Evolutionary conservation across 2,113 vertebrate species (phyloP).

Genomic region (Motacilla alba): DNA sequence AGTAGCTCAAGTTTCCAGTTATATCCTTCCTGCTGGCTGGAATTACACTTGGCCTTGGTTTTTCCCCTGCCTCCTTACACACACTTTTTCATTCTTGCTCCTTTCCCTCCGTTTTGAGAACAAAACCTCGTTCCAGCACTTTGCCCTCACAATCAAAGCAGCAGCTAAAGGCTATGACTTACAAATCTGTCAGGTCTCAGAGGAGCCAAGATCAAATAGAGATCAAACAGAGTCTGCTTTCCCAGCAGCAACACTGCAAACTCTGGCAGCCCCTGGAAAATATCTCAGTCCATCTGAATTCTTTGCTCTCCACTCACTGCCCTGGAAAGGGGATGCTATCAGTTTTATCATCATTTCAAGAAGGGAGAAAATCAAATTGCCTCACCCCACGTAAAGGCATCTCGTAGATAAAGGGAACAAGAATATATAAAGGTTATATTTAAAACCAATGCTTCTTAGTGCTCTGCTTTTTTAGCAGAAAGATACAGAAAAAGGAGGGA

Average conservation of each 20-base stretch:
- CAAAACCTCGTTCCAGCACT: neutral
- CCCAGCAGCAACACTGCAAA: neutral
- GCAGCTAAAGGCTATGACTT: neutral
- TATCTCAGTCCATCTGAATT: neutral
- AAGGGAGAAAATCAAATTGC: neutral
- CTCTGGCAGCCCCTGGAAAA: neutral
- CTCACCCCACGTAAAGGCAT: neutral
- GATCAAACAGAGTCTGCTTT: neutral
- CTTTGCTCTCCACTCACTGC: neutral
- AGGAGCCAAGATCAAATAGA: neutral
- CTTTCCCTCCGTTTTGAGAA: neutral
- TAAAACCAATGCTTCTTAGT: neutral
- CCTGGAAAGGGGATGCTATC: neutral
- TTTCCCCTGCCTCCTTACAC: neutral
- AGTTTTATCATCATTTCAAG: neutral
- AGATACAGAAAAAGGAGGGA: neutral
- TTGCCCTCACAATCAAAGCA: conserved; percentile 1
- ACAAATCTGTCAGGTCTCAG: neutral
- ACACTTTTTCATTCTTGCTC: neutral
- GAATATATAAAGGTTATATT: neutral
- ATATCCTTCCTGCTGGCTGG: neutral
- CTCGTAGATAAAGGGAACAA: neutral
- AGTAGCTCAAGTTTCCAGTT: neutral
- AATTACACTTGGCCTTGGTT: neutral
- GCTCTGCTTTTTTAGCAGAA: neutral